These are phyloP conservation scores for Anguilla japonica DNA, from an alignment of 2,113 vertebrate genomes.

Conservation along the genomic window DNA sequence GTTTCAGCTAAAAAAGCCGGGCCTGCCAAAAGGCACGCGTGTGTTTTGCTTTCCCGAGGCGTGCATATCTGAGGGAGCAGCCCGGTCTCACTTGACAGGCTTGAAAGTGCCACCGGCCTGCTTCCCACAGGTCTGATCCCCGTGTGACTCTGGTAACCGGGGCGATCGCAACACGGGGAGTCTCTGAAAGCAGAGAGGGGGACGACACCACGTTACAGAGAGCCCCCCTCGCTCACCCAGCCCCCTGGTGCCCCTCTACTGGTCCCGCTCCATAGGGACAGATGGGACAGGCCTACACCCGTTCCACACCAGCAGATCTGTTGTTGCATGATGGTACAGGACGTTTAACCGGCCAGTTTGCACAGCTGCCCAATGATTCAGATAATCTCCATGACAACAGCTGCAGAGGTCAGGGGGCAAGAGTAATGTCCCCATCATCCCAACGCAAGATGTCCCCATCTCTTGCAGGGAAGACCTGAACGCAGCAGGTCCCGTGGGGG, in stretches of 20 bases:
- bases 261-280: background rate
- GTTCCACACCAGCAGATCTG: background rate
- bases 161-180: constrained; percentile 6
- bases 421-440: constrained; percentile 9
- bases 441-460: background rate
- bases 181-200: constrained; percentile 16
- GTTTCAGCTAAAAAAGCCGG: constrained; percentile 19
- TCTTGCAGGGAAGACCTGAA: background rate
- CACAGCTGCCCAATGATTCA: constrained; percentile 41
- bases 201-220: too few species aligned
- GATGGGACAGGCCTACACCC: background rate
- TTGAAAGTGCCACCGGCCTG: constrained; percentile 19
- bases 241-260: background rate
- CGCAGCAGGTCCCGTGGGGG: constrained; percentile 23
- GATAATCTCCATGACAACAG: constrained; percentile 67
- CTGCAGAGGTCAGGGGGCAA: constrained; percentile 14
- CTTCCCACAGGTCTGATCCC: constrained; percentile 43
- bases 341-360: constrained; percentile 33
- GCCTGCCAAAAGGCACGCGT: constrained; percentile 28
- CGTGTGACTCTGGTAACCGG: constrained; percentile 53
- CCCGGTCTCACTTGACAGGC: background rate
- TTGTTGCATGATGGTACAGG: constrained; percentile 9
- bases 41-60: background rate
- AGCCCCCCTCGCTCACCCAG: background rate
- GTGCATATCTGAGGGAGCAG: background rate